Evolutionary conservation across 2,888 invertebrate species (phyloP), one percentile per base, ranked within the genome.

Genomic region (Clitarchus hookeri): DNA sequence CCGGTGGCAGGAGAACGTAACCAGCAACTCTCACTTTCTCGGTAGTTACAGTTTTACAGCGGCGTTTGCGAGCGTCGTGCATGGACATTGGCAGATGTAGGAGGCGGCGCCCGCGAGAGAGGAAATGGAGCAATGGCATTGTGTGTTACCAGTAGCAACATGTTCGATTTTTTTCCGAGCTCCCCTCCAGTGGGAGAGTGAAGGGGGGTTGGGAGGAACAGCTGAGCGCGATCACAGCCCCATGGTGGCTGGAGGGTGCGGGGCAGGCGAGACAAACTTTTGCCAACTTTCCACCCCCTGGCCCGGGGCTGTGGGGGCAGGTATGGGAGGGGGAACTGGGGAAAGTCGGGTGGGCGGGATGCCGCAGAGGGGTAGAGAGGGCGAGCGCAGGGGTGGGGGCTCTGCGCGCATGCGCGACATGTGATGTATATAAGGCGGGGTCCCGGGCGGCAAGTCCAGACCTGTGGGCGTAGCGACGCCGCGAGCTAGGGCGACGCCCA

Each of bases 281-380:
- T 84, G 54, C 83, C 77, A 85, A 85, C 85, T 85, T 85, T 85
- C 77, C 26, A 13, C 53, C 82, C 65, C 16, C 65, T 2, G 11
- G 13, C 65, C 65, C 16, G 44, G 82, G 77, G 82, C 12, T 82
- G 53, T 44, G 65, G 65, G 83, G 44, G n/a, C 11, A 8, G 16
- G 84, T 13, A 44, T 44, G 54, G 65, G 77, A 85, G 12, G 85
- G 78, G 85, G 36, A 65, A 23, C 65, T 80, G 79, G 86, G 25
- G 86, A 87, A 86, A 84, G 86, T 85, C 86, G 86, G 87, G 87
- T 87, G 86, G 87, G 86, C 54, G 84, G 79, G 84, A 65, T 0
- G 65, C 23, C 16, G n/a, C 8, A 65, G 65, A 65, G 65, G 65
- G 65, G 8, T 6, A 16, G 65, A 11, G 65, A n/a, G 65, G 65